Base-by-base conservation (phyloP, 2,888 invertebrate species). In the Drosophila anomelani region DNA sequence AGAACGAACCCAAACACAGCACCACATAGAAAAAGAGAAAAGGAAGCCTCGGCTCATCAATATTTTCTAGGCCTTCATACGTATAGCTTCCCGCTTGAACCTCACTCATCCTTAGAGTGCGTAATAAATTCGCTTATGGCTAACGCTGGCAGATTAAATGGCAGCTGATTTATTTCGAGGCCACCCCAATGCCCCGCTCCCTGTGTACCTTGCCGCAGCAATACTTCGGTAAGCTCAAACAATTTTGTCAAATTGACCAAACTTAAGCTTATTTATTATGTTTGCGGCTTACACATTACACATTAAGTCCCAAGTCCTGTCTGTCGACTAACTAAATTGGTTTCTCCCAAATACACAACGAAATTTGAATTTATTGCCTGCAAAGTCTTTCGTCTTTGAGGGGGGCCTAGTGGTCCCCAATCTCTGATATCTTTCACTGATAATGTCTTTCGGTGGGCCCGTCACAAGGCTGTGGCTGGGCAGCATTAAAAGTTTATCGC, bases 231-330 rank as follows among this genome's bases (percentile, higher is more conserved):
- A 72, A 80, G 88, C 84, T 79, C 86, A 83, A 85, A 85, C 88
- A 85, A 88, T 85, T 85, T 83, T 86, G 85, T 85, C 88, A 86
- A 86, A 88, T 86, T 88, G 89, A 83, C 86, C 89, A 83, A 81
- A 85, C 80, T 85, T 83, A 89, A 89, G 88, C 89, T 88, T 87
- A 81, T 86, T 89, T 86, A 89, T 86, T 87, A 87, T 79, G 87
- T 83, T 83, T 87, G 85, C 78, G 88, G 88, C 83, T 88, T 80
- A 76, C 83, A 85, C 85, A 66, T 73, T 73, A 72, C 73, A 87
- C 88, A 83, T 85, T 87, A 87, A 83, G 78, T 75, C 66, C 77
- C 57, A 57, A 57, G 54, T 66, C 56, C 29, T 49, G 46, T 36
- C 39, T 49, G 46, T 36, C 64, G 39, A 66, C 77, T 23, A 68